Percentiles rank a stretch among this genome's conserved stretches.
These are phyloP conservation scores for Daubentonia madagascariensis DNA, from an alignment of 2,113 vertebrate species.

Conservation along the genomic window DNA sequence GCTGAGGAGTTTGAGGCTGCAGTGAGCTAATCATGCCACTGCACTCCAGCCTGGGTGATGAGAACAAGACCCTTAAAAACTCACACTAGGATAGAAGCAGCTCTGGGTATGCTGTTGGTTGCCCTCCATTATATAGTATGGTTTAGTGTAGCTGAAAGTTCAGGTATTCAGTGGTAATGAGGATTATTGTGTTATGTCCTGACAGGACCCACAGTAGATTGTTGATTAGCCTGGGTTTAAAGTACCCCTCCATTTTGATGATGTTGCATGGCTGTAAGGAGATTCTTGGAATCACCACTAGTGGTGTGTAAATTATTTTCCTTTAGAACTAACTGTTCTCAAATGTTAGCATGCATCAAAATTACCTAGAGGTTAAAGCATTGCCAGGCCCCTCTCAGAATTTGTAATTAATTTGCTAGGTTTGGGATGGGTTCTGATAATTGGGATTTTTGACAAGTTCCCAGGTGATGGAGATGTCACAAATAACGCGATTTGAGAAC, in stretches of 20 bases:
- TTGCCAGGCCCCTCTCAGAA: not conserved
- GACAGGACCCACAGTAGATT: not conserved
- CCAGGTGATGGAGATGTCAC: not conserved
- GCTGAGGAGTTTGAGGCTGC: too few relatives aligned
- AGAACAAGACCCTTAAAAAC: too few relatives aligned
- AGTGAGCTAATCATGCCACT: too few relatives aligned
- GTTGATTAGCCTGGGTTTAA: not conserved
- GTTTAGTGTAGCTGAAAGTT: not conserved
- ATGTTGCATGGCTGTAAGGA: accelerated
- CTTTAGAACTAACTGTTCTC: not conserved
- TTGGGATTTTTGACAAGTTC: not conserved
- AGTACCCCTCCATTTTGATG: not conserved
- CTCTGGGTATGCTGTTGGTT: not conserved
- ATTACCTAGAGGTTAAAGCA: not conserved
- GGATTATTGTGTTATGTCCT: not conserved
- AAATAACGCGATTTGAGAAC: not conserved
- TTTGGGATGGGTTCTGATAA: not conserved
- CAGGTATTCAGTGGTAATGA: not conserved
- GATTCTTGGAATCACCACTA: not conserved
- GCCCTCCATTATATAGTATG: not conserved
- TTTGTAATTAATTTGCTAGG: not conserved
- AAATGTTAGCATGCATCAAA: not conserved
- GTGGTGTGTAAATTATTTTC: not conserved
- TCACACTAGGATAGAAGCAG: not conserved
- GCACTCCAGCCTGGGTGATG: too few relatives aligned